A percentile compares a stretch with the other conserved stretches of the same genome.
Conservation (phyloP, 2,888 invertebrate species). For the Allacma fusca region DNA sequence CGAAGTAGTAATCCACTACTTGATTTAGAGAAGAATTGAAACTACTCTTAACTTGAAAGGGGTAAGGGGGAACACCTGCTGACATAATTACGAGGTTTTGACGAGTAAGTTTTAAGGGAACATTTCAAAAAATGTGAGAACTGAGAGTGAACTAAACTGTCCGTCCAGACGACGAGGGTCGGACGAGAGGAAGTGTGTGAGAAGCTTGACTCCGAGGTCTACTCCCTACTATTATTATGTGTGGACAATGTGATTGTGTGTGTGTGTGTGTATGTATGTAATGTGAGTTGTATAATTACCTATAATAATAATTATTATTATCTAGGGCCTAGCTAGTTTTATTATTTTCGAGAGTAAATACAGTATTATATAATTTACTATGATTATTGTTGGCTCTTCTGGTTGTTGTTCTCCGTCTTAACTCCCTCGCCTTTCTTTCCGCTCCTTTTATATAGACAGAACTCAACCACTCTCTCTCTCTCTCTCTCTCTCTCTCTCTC, state of each 20-base stretch:
- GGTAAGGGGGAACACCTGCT: slow-evolving; percentile 27
- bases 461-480: slow-evolving; percentile 18
- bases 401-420: background rate
- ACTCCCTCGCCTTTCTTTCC: slow-evolving; percentile 32
- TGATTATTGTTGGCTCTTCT: background rate
- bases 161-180: background rate
- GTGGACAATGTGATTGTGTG: too few species aligned
- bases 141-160: background rate
- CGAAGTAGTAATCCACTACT: slow-evolving; percentile 35
- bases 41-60: slow-evolving; percentile 32
- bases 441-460: slow-evolving; percentile 22
- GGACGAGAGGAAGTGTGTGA: too few species aligned
- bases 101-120: slow-evolving; percentile 9
- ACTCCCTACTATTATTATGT: too few species aligned
- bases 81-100: slow-evolving; percentile 26
- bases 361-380: background rate
- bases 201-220: too few species aligned
- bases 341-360: too few species aligned
- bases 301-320: too few species aligned
- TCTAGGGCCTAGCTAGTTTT: too few species aligned
- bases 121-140: slow-evolving; percentile 11
- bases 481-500: slow-evolving; percentile 27
- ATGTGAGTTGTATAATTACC: too few species aligned
- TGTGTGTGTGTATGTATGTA: too few species aligned
- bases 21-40: slow-evolving; percentile 27